Evolutionary conservation across 1,140 invertebrate genomes (phyloP), one percentile per base, ranked within the genome.

Genomic region (Heliconius hewitsoni): DNA sequence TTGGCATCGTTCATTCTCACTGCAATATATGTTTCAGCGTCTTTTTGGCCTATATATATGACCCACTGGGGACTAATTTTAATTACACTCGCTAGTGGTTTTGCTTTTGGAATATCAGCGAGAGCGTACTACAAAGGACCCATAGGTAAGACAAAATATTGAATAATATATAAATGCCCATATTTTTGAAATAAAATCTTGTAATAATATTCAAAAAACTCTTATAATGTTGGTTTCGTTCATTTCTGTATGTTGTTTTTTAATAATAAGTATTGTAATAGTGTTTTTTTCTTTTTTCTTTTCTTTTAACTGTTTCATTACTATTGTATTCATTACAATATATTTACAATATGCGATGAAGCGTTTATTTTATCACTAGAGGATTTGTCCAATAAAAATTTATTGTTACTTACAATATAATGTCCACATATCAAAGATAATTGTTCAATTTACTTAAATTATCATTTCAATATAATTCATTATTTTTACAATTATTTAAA

Each of bases 1-100:
- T 11, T 91, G 34, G 18, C 89, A 3, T 93, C 91, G 9, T 78
- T 87, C 23, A 81, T 89, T 3, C 13, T 92, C n/a, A 87, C 83
- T 5, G 23, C 39, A 1, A 23, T 72, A 5, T 5, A 13, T 0
- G 71, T 82, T 3, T 34, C 66, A 0, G 72, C 82, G 2, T 76
- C 70, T 0, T 85, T 76, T 57, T 94, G 91, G 91, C 84, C 81
- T 2, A 89, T 92, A 73, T 94, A 89, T 71, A 73, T 93, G 77
- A 93, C 92, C 27, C 90, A 92, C 70, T 94, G 92, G 93, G 92
- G 93, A 13, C 30, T 93, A 1, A 0, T 91, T 13, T 74, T 89
- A 1, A 91, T 89, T 66, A 89, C 88, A 19, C 46, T 89, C 0
- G 82, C 88, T 13, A 76, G 86, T 73, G 88, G 84, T 52, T 85